phyloP scores from a whole-genome alignment of 1,140 invertebrate species.

The Tyrophagus putrescentiae region DNA sequence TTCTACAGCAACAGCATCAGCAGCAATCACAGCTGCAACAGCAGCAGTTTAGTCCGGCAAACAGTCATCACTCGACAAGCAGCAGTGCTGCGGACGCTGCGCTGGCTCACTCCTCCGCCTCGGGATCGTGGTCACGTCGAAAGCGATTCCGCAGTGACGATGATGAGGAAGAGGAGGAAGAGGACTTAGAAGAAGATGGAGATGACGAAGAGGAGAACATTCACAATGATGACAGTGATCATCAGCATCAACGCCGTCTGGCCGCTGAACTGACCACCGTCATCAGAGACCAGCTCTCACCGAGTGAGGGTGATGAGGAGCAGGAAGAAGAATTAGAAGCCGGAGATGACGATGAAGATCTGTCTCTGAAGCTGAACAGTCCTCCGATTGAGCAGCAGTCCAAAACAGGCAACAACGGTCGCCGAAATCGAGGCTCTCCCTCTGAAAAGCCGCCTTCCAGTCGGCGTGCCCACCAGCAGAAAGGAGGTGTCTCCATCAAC shows the following conservation, averaged over 20 bases:
- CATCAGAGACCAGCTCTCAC: neutral
- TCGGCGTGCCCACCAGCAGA: too few species aligned
- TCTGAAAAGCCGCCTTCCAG: too few species aligned
- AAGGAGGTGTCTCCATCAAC: too few species aligned
- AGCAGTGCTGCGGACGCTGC: neutral
- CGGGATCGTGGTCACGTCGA: neutral
- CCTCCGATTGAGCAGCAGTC: neutral
- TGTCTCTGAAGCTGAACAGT: neutral
- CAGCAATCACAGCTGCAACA: neutral
- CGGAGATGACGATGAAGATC: neutral
- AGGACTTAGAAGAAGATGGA: neutral
- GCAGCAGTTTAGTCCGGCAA: neutral
- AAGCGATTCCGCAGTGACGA: conserved; percentile 1
- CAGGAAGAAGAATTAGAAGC: conserved; percentile 1
- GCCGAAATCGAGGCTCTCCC: too few species aligned
- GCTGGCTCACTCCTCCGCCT: neutral
- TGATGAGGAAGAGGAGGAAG: neutral
- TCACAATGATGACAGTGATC: neutral
- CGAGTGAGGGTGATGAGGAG: neutral
- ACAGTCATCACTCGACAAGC: neutral
- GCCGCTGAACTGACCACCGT: neutral
- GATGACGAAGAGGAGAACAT: neutral
- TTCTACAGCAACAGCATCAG: neutral
- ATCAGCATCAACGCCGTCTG: too few species aligned
- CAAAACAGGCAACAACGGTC: too few species aligned